A percentile compares a stretch with the other conserved stretches of the same genome.
Evolutionary conservation across 2,797 vertebrate genomes (phyloP).

Genomic region (Sebastes aleutianus): DNA sequence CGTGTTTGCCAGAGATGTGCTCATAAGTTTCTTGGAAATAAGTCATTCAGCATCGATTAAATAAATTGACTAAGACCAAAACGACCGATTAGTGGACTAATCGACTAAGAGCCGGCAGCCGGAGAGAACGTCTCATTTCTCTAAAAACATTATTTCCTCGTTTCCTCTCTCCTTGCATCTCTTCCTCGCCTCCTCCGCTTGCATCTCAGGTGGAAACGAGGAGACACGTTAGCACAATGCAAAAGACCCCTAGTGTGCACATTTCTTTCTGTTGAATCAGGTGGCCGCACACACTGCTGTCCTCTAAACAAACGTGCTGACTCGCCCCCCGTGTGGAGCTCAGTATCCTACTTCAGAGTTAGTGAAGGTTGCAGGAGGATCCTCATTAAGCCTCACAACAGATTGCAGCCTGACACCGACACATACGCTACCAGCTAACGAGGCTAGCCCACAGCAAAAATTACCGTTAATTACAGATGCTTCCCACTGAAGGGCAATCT

Average conservation of each 20-base stretch:
- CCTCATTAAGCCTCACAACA: conserved; percentile 80
- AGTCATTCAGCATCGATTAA: no score
- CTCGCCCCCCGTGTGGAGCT: conserved; percentile 27
- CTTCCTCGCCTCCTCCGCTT: no score
- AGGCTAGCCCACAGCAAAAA: conserved; percentile 75
- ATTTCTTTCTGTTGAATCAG: conserved; percentile 24
- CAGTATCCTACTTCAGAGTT: conserved; percentile 11
- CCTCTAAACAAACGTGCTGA: conserved; percentile 44
- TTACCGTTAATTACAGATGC: conserved; percentile 64
- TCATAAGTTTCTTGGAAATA: no score
- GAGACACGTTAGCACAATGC: no score
- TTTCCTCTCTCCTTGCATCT: no score
- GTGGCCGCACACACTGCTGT: background rate
- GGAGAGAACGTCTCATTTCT: no score
- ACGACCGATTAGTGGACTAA: background rate
- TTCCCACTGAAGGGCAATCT: conserved; percentile 48
- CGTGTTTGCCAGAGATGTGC: no score
- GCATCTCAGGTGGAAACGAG: no score
- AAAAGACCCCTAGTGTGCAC: background rate
- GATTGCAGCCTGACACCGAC: conserved; percentile 73
- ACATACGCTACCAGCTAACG: conserved; percentile 83
- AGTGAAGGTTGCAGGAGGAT: conserved; percentile 47
- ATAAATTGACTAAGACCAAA: background rate
- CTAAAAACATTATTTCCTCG: no score
- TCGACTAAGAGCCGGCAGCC: background rate